Conservation (phyloP, 2,797 vertebrate genomes). For the Heterohyrax brucei region DNA sequence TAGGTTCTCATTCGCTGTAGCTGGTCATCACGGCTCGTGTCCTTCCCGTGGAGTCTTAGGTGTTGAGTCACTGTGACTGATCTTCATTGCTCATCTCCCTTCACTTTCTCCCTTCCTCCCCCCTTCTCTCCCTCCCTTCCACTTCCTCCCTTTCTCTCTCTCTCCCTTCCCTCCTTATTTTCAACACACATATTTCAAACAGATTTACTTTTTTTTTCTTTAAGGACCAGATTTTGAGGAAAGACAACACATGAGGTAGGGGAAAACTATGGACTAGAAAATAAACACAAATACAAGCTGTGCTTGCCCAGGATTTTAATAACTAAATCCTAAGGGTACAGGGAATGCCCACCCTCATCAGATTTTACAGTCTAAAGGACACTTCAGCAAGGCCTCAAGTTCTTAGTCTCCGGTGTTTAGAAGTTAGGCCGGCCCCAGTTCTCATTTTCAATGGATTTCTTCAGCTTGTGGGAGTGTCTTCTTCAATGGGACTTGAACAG, state of each 20-base stretch:
- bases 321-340: no score
- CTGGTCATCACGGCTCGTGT: not conserved
- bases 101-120: not conserved
- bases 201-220: not conserved
- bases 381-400: not conserved
- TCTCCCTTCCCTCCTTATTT: not conserved
- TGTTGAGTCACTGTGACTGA: no score
- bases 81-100: not conserved
- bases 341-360: no score
- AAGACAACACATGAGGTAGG: not conserved
- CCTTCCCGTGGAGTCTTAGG: no score
- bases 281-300: not conserved
- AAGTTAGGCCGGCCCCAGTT: not conserved
- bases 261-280: not conserved
- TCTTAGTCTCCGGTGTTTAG: not conserved
- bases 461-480: no score
- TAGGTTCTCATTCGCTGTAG: no score
- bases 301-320: no score
- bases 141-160: not conserved
- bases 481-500: no score
- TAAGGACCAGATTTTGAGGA: not conserved
- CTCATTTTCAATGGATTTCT: not conserved
- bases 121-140: not conserved
- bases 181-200: no score
- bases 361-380: no score